Conservation (phyloP, 1,140 invertebrate genomes). For the Apis florea region DNA sequence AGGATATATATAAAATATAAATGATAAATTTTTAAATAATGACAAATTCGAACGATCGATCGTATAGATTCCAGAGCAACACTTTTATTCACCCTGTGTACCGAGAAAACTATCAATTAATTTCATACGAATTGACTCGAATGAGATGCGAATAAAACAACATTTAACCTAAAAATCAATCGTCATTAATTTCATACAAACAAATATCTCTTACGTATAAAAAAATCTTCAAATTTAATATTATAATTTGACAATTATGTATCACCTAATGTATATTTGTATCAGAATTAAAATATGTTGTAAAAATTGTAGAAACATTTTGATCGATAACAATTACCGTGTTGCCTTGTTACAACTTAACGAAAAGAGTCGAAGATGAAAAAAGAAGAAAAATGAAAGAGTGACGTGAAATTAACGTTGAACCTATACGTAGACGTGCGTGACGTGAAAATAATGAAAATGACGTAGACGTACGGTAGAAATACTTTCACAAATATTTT, state of each 20-base stretch:
- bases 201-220: background rate
- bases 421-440: slow-evolving; percentile 17
- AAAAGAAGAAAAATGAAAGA: background rate
- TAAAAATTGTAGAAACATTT: background rate
- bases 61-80: background rate
- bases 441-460: slow-evolving; percentile 23
- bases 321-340: background rate
- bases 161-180: background rate
- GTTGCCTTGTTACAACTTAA: background rate
- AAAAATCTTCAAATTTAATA: background rate
- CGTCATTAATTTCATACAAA: background rate
- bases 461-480: slow-evolving; percentile 14
- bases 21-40: background rate
- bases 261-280: background rate
- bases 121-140: background rate
- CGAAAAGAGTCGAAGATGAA: background rate
- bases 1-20: background rate
- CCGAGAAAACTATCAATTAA: background rate
- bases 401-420: background rate
- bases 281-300: background rate
- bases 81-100: background rate
- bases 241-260: background rate
- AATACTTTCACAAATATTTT: slow-evolving; percentile 41
- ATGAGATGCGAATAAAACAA: background rate
- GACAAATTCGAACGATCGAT: background rate